Base-by-base conservation (phyloP, 2,888 invertebrate species). In the Yponomeuta sedellus region DNA sequence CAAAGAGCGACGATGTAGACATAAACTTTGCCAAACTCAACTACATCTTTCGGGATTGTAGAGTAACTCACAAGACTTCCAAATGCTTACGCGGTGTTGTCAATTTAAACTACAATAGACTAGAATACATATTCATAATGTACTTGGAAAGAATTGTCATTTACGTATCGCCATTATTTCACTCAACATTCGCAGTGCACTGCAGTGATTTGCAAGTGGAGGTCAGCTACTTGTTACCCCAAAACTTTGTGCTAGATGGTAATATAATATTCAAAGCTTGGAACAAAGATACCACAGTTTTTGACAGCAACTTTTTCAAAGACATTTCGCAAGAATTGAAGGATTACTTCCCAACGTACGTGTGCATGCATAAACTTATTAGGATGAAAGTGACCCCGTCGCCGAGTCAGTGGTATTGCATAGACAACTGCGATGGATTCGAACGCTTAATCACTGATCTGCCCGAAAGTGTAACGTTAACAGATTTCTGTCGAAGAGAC, bases 61-160 rank as follows among this genome's bases (percentile, higher is more conserved):
- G 74, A 12, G 71, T 78, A 0, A 75, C 75, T 10, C 78, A 78
- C 61, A 77, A 73, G 63, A 69, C 72, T 10, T 71, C 75, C 0
- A 68, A 67, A 64, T 72, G 73, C 40, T 67, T 81, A 16, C 72
- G 71, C 52, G 79, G 76, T 34, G 69, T 81, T 34, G 69, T 74
- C 0, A 73, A 72, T 40, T 68, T 81, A 56, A 71, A 79, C 67
- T 80, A 71, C 63, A 68, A 71, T 57, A 68, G 76, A 61, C 66
- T 80, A 1, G 80, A 80, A 68, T 81, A 77, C 63, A 77, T 80
- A 28, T 79, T 77, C 61, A 71, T 80, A 0, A 79, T 80, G 78
- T 77, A 77, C 66, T 72, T 77, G 44, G 77, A 78, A 66, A 73
- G 68, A 66, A 78, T 80, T 28, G 68, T 71, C 12, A 73, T 81